Evolutionary conservation across 37 sponge, comb jelly and placozoan genomes (phyloP).

Genomic region (Diacarnus erythraeanus): DNA sequence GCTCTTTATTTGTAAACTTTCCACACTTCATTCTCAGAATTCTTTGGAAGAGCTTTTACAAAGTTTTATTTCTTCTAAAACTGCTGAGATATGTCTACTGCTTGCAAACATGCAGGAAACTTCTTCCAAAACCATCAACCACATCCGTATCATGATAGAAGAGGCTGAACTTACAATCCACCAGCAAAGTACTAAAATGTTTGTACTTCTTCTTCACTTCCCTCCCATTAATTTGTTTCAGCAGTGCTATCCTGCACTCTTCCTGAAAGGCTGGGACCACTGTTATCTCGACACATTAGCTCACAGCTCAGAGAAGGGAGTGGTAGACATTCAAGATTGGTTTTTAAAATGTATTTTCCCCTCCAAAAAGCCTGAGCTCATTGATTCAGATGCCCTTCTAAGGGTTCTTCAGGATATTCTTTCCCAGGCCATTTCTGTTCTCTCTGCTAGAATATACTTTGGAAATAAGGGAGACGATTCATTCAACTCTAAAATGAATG

Average conservation of each 20-base stretch:
- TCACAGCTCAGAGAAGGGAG: background rate
- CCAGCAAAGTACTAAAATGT: conserved; percentile 30
- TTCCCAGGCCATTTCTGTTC: conserved; percentile 32
- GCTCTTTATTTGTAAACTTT: conserved; percentile 49
- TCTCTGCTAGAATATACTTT: conserved; percentile 41
- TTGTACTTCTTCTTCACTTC: conserved; percentile 83
- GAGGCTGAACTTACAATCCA: conserved; percentile 46
- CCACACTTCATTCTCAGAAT: conserved; percentile 46
- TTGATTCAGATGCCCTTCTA: conserved; percentile 13
- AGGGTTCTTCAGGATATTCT: conserved; percentile 20
- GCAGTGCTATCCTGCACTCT: conserved; percentile 80
- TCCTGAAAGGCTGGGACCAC: conserved; percentile 90
- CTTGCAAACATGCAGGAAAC: conserved; percentile 65
- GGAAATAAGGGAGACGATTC: conserved; percentile 16
- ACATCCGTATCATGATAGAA: conserved; percentile 79
- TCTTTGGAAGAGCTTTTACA: conserved; percentile 26
- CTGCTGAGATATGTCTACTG: conserved; percentile 29
- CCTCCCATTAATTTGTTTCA: conserved; percentile 66
- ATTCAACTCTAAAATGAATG: conserved; percentile 3
- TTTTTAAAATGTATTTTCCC: conserved; percentile 46
- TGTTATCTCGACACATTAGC: conserved; percentile 74
- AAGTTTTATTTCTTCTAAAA: conserved; percentile 40
- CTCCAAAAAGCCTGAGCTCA: background rate
- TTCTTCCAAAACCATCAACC: conserved; percentile 64
- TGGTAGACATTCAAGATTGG: conserved; percentile 56